A percentile compares a stretch with the other conserved stretches of the same genome.
phyloP scores from a whole-genome alignment of 1,140 invertebrate genomes.

The Hyphantria cunea region DNA sequence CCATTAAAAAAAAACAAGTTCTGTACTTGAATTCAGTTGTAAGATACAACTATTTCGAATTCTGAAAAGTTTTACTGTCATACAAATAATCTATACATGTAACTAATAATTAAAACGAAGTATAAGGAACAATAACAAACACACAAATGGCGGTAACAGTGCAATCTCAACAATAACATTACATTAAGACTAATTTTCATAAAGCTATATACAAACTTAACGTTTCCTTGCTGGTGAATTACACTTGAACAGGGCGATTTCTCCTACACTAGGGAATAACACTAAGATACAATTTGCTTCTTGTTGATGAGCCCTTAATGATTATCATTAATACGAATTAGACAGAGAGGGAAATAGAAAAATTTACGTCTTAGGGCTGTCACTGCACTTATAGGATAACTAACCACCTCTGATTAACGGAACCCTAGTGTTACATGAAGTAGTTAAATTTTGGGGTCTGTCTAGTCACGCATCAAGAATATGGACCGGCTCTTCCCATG shows the following conservation, averaged over 20 bases:
- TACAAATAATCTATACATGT: no score
- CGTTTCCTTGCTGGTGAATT: slow-evolving; percentile 7
- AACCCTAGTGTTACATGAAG: no score
- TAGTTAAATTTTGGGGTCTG: no score
- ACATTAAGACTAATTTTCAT: slow-evolving; percentile 8
- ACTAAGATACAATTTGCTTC: slow-evolving; percentile 49
- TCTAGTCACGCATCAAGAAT: no score
- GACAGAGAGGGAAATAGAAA: slow-evolving; percentile 26
- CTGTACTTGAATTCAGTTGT: no score
- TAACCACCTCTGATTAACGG: no score
- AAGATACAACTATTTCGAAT: no score
- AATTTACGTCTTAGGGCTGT: slow-evolving; percentile 33
- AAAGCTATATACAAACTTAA: slow-evolving; percentile 5
- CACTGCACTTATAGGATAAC: neutral
- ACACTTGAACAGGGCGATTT: slow-evolving; percentile 1
- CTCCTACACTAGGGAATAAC: slow-evolving; percentile 10
- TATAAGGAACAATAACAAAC: slow-evolving; percentile 8
- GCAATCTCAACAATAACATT: neutral
- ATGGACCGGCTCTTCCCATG: no score
- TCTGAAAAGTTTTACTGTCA: no score
- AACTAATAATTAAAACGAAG: no score
- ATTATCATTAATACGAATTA: slow-evolving; percentile 51
- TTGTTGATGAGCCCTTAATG: slow-evolving; percentile 46
- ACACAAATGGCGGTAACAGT: slow-evolving; percentile 8
- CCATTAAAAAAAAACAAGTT: no score